Evolutionary conservation across 2,797 vertebrate species (phyloP).

Genomic region (Propithecus deckenii): DNA sequence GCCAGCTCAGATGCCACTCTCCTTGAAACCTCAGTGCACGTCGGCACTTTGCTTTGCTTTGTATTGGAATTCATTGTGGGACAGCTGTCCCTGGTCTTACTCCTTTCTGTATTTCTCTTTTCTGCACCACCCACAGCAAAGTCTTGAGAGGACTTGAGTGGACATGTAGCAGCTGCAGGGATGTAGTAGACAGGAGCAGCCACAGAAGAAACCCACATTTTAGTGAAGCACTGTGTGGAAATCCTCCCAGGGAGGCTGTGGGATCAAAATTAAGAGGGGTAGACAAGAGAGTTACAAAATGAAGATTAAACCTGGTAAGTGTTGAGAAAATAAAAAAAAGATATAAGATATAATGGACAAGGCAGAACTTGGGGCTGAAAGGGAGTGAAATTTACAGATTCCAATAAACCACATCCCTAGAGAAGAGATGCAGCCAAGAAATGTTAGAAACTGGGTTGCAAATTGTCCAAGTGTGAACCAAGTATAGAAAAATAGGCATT

Average conservation of each 20-base stretch:
- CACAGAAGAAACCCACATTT: background rate
- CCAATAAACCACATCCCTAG: background rate
- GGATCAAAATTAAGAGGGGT: background rate
- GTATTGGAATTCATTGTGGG: background rate
- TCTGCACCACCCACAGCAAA: background rate
- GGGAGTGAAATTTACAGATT: constrained; percentile 29
- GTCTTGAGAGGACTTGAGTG: background rate
- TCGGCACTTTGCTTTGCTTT: background rate
- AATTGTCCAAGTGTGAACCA: background rate
- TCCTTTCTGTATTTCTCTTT: background rate
- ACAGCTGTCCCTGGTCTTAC: background rate
- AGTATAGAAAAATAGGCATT: background rate
- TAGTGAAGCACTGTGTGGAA: background rate
- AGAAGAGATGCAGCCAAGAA: background rate
- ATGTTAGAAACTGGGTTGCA: background rate
- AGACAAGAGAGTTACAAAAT: background rate
- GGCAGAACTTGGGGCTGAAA: background rate
- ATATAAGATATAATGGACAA: background rate
- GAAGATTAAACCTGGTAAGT: background rate
- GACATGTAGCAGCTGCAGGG: background rate
- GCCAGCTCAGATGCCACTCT: background rate
- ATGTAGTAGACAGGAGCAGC: background rate
- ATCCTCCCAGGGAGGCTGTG: background rate
- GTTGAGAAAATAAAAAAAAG: constrained; percentile 10
- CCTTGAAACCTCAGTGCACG: background rate